phyloP scores from a whole-genome alignment of 2,113 vertebrate genomes.

The Oreocharis arfaki region DNA sequence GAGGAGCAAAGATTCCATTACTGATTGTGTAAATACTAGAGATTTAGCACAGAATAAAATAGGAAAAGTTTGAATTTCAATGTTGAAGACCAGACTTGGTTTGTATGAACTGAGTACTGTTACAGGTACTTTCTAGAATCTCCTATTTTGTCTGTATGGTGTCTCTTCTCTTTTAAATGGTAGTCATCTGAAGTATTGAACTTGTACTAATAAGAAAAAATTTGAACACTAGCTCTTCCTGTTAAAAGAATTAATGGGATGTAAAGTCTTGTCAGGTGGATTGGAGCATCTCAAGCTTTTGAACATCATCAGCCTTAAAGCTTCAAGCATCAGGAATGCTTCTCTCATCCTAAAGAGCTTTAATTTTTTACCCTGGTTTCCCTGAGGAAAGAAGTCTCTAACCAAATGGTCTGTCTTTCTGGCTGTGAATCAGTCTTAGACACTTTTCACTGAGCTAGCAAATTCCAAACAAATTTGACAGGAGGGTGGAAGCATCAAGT shows the following conservation, averaged over 20 bases:
- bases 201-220: background rate
- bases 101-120: background rate
- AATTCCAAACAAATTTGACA: background rate
- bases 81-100: background rate
- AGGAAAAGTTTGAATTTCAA: background rate
- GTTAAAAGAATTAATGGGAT: background rate
- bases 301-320: background rate
- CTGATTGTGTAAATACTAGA: background rate
- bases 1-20: background rate
- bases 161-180: background rate
- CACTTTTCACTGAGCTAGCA: background rate
- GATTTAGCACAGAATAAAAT: background rate
- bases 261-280: background rate
- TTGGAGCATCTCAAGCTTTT: background rate
- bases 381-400: background rate
- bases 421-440: background rate
- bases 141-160: background rate
- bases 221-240: background rate
- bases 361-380: background rate
- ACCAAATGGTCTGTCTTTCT: background rate
- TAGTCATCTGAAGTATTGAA: background rate
- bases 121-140: background rate
- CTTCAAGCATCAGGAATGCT: background rate
- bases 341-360: background rate
- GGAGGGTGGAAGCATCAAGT: background rate